Base-by-base conservation (phyloP, 1,140 invertebrate species). In the Drosophila nannoptera region DNA sequence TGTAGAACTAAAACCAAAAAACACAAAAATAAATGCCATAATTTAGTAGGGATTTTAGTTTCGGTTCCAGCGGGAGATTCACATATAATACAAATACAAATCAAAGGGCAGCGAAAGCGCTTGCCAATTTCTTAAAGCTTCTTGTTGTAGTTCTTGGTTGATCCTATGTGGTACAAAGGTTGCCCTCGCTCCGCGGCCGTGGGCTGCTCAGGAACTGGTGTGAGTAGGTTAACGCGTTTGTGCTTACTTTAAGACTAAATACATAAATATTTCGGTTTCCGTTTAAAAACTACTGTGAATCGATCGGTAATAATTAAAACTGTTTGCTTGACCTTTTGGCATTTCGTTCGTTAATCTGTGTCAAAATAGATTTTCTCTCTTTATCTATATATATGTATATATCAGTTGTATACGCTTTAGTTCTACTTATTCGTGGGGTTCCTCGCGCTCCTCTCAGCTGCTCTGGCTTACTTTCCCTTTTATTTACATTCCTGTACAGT, bases 131-230 rank as follows among this genome's bases (percentile, higher is more conserved):
- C 14, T 80, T 83, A 80, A 86, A 86, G 80, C 80, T 84, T 83
- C 72, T 56, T 70, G 48, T 64, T 75, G 46, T 66, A 72, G 36
- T 63, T 61, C 42, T 60, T 29, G 31, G 40, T 49, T 69, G 33
- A 52, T 78, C 54, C 65, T 75, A 45, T 82, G 50, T 66, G 69
- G 55, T 66, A 53, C 48, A 70, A 58, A 52, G 58, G 61, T 43
- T 53, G 48, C 16, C 64, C 64, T 65, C 68, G 42, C 36, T 53
- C 46, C 53, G 48, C 36, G 75, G 55, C 59, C 61, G 16, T 67
- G 61, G 48, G 60, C 75, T 60, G 48, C 60, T 69, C 64, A 83
- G 78, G 78, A 83, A 83, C 78, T 83, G 72, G 76, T 78, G 74
- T 68, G 65, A 69, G 53, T 73, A 69, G 64, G 71, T 68, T 54